Evolutionary conservation across 64 coral and sea anemone species (phyloP).

Genomic region (Pocillopora damicornis): DNA sequence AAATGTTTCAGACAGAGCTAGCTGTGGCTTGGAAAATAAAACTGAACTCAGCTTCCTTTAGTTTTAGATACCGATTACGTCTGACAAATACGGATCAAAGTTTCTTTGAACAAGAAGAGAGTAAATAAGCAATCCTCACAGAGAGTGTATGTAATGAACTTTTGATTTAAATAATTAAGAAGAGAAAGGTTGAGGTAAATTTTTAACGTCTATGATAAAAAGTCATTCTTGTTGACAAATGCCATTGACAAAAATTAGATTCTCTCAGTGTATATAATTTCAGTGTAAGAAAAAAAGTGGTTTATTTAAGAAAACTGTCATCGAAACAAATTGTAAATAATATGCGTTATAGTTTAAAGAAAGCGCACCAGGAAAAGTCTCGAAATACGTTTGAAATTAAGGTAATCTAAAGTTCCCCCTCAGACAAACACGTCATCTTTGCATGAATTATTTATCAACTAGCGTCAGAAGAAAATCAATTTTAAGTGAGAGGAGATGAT

Average conservation of each 20-base stretch:
- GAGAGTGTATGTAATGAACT: background rate
- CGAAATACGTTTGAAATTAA: background rate
- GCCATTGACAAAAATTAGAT: too few species aligned
- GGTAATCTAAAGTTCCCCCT: background rate
- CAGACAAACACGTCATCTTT: too few species aligned
- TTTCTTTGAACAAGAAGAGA: background rate
- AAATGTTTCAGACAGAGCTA: background rate
- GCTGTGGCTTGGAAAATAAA: background rate
- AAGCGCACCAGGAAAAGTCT: too few species aligned
- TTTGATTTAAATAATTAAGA: background rate
- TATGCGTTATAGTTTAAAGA: too few species aligned
- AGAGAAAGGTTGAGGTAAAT: background rate
- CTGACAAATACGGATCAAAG: background rate
- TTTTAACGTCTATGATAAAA: background rate
- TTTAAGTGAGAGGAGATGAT: background rate
- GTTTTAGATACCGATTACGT: background rate
- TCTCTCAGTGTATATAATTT: too few species aligned
- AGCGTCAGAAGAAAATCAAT: background rate
- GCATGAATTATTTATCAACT: background rate
- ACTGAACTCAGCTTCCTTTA: background rate
- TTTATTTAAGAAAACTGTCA: background rate
- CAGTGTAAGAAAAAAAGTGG: background rate
- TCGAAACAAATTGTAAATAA: too few species aligned
- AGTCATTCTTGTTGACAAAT: background rate
- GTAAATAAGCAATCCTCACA: background rate